These are phyloP conservation scores for Anabas testudineus DNA, from an alignment of 2,797 vertebrate genomes.

Conservation along the genomic window DNA sequence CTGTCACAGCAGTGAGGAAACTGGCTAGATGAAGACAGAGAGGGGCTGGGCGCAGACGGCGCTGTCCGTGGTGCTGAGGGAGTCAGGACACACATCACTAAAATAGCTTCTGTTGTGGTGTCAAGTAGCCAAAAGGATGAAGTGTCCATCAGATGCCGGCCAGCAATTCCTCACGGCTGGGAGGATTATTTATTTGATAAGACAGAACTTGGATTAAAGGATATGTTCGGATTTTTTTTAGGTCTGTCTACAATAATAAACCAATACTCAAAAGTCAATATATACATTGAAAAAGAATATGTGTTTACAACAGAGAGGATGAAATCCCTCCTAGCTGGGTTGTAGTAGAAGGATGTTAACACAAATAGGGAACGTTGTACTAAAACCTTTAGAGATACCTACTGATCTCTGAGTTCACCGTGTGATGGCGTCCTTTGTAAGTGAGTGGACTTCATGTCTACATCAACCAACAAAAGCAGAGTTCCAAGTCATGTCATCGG, in stretches of 20 bases:
- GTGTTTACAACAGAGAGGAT: not conserved
- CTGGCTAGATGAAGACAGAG: constrained; percentile 25
- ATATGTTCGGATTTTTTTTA: not conserved
- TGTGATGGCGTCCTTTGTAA: not conserved
- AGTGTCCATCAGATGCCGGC: constrained; percentile 27
- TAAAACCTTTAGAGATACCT: not conserved
- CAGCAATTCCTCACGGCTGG: constrained; percentile 4
- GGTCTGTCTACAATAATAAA: not conserved
- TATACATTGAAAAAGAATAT: not conserved
- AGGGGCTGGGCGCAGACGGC: constrained; percentile 18
- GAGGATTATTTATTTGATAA: constrained; percentile 4
- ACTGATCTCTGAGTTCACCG: not conserved
- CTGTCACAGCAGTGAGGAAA: constrained; percentile 27
- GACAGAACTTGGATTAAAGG: not conserved
- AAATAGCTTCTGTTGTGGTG: constrained; percentile 39
- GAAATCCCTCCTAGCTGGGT: constrained; percentile 8
- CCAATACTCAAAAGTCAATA: not conserved
- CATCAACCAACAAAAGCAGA: not conserved
- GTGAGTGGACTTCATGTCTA: not conserved
- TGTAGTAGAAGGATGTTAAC: too few species aligned
- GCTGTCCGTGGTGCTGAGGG: constrained; percentile 59
- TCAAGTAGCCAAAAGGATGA: constrained; percentile 44
- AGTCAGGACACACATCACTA: constrained; percentile 30
- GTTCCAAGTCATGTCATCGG: not conserved
- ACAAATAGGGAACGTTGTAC: not conserved